phyloP scores from a whole-genome alignment of 2,888 invertebrate species.

The Archaeoteleia sp. region DNA sequence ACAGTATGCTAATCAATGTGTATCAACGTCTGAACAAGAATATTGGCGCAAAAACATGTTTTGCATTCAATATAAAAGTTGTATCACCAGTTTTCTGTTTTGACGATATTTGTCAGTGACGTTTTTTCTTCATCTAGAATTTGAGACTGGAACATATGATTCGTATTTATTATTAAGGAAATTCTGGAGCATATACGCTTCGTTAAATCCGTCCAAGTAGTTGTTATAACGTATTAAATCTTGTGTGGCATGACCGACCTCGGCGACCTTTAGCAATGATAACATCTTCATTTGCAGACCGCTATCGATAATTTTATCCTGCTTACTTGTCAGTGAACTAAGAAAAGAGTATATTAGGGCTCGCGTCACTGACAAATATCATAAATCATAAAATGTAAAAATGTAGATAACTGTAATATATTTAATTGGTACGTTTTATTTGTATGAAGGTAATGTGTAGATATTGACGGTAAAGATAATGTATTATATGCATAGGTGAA shows the following conservation, averaged over 20 bases:
- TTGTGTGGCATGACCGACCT: conserved; percentile 28
- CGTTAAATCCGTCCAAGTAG: conserved; percentile 19
- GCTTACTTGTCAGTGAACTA: conserved; percentile 14
- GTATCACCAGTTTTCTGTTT: not conserved
- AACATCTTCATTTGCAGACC: conserved; percentile 32
- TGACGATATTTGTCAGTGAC: conserved; percentile 2
- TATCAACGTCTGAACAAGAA: not conserved
- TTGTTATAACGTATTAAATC: conserved; percentile 37
- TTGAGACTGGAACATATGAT: not conserved
- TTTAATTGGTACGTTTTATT: no score
- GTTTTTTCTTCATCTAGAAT: not conserved
- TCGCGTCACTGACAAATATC: no score
- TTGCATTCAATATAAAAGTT: not conserved
- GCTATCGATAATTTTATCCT: conserved; percentile 40
- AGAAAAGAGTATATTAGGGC: conserved; percentile 21
- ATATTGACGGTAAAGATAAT: no score
- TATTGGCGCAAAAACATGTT: not conserved
- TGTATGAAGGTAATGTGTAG: no score
- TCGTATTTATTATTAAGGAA: conserved; percentile 9
- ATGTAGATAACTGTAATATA: not conserved
- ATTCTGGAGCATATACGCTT: conserved; percentile 1
- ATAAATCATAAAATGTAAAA: conserved; percentile 19
- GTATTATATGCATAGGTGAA: no score
- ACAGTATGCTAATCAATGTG: not conserved
- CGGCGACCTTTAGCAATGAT: conserved; percentile 25